Evolutionary conservation across 2,113 vertebrate genomes (phyloP), one percentile per base, ranked within the genome.

Genomic region (Apodemus sylvaticus): DNA sequence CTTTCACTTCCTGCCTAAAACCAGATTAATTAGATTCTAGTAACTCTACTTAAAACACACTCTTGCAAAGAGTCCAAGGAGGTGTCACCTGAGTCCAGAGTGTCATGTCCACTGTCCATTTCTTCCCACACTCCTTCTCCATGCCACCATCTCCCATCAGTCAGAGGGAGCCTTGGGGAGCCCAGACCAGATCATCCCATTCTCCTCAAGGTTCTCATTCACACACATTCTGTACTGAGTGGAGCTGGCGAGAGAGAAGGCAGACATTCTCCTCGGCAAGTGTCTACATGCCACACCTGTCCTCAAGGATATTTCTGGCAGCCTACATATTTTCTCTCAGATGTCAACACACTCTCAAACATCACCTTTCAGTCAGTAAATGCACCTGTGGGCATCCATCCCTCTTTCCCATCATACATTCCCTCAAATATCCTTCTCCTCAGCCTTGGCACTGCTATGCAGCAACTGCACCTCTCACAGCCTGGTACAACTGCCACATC

Each of bases 71-170:
- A 66, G n/a, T 73, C 22, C 9, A 24, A 20, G 17, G 4, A 60
- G 34, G 29, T 55, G 51, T 79, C 42, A 6, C 12, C 60, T 17
- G 26, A 58, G 13, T 58, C 20, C 36, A 8, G 36, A 16, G 36
- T 53, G 58, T 7, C 62, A 5, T 20, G 39, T 4, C 8, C 6
- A 1, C 9, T 7, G 53, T 34, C 34, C 4, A 1, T 48, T 16
- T 29, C 4, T 13, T 0, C 5, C 12, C 26, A 1, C 13, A 4
- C 31, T 2, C 3, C 11, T 24, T 13, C 29, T 83, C 26, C n/a
- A n/a, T 0, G 26, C 20, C 26, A 3, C 36, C 53, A 81, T n/a
- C 9, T 19, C 34, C 10, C 2, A 3, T 24, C 8, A 17, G 64
- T 78, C 13, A 70, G 45, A 42, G 13, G 3, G 4, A 4, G 16